These are phyloP conservation scores for Cathartes aura DNA, from an alignment of 2,113 vertebrate genomes.

Conservation along the genomic window DNA sequence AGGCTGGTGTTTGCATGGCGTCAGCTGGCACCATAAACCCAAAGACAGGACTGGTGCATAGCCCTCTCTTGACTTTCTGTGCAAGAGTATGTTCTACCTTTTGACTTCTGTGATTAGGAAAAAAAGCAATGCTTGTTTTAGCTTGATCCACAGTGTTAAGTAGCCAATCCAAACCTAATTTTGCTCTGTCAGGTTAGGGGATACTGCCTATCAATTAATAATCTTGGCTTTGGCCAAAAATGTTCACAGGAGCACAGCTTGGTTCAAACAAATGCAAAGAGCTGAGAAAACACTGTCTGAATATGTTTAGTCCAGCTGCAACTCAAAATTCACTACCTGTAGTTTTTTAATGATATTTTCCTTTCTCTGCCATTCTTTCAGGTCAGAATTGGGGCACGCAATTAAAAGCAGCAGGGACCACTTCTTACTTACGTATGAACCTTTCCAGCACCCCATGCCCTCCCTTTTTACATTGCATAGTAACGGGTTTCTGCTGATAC, in stretches of 20 bases:
- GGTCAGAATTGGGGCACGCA: background rate
- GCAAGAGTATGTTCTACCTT: background rate
- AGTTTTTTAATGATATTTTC: background rate
- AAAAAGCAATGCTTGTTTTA: background rate
- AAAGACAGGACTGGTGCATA: background rate
- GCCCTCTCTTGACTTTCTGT: background rate
- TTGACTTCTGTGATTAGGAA: background rate
- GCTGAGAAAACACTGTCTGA: background rate
- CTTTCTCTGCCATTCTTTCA: background rate
- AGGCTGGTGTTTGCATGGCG: background rate
- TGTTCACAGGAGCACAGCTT: background rate
- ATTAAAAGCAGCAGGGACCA: background rate
- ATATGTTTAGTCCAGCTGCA: background rate
- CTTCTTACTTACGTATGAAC: background rate
- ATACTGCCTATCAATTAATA: background rate
- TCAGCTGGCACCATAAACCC: background rate
- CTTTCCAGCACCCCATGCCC: background rate
- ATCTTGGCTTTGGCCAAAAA: background rate
- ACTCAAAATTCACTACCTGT: conserved; percentile 12
- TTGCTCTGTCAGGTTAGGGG: background rate
- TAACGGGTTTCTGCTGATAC: background rate
- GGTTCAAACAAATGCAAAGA: background rate
- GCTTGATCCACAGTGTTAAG: background rate
- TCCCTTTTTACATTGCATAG: background rate
- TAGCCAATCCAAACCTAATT: conserved; percentile 3